Evolutionary conservation across 2,797 vertebrate genomes (phyloP).

Genomic region (Pelochelys cantorii): DNA sequence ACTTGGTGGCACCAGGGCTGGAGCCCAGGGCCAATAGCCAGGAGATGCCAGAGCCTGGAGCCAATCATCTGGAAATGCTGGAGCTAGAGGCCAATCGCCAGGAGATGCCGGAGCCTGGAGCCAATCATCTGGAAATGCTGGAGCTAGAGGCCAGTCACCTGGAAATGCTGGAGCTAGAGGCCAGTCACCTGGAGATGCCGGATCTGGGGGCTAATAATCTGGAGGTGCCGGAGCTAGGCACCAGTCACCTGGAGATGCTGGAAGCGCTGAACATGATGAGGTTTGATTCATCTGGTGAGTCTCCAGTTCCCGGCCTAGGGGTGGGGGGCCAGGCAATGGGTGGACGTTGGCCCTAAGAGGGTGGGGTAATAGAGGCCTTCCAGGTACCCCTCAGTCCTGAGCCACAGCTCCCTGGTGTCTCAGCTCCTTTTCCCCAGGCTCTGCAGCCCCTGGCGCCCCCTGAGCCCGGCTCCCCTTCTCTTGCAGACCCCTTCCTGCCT

Average conservation of each 20-base stretch:
- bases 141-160: background rate
- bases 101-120: too few species aligned
- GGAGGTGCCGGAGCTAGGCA: background rate
- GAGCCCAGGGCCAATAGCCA: conserved; percentile 20
- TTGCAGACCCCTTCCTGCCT: conserved; percentile 53
- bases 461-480: background rate
- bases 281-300: background rate
- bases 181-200: background rate
- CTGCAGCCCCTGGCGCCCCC: background rate
- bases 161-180: rapidly evolving
- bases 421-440: background rate
- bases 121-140: background rate
- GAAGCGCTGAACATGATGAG: background rate
- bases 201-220: background rate
- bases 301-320: rapidly evolving
- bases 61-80: rapidly evolving
- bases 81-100: background rate
- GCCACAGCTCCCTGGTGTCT: too few species aligned
- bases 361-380: background rate
- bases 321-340: too few species aligned
- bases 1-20: rapidly evolving
- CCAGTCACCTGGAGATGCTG: background rate
- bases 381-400: background rate
- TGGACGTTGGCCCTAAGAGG: background rate
- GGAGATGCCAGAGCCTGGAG: conserved; percentile 55